These are phyloP conservation scores for Phengaris arion DNA, from an alignment of 2,888 invertebrate species.

Conservation along the genomic window DNA sequence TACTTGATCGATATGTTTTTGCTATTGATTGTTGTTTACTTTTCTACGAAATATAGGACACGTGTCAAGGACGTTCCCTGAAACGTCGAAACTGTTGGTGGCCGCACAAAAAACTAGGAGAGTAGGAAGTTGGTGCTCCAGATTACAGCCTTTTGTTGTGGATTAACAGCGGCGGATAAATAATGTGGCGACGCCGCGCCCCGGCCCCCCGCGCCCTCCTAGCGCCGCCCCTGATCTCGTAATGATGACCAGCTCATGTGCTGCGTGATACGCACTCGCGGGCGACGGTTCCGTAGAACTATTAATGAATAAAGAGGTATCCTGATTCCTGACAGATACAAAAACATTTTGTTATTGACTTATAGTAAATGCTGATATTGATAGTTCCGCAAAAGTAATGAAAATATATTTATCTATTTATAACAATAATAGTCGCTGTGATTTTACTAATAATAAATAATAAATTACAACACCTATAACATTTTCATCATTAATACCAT, in stretches of 20 bases:
- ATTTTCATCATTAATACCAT: neutral
- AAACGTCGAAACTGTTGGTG: constrained; percentile 13
- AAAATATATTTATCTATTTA: neutral
- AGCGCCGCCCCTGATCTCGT: constrained; percentile 16
- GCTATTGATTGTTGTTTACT: neutral
- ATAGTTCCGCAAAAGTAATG: neutral
- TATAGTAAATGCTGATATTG: too few relatives aligned
- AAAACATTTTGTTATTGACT: too few relatives aligned
- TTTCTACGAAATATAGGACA: neutral
- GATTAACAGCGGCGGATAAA: constrained; percentile 54
- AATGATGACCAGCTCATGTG: constrained; percentile 16
- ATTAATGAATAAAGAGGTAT: too few relatives aligned
- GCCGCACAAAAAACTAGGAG: constrained; percentile 31
- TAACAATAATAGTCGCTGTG: neutral
- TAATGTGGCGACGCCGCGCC: constrained; percentile 37
- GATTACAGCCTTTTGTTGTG: constrained; percentile 65
- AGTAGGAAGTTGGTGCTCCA: constrained; percentile 51
- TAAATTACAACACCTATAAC: neutral
- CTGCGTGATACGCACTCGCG: neutral
- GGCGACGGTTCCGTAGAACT: neutral
- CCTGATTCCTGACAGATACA: too few relatives aligned
- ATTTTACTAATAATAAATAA: neutral
- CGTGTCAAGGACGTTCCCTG: neutral
- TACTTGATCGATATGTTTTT: too few relatives aligned
- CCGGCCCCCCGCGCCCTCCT: constrained; percentile 21